These are phyloP conservation scores for Channa striata DNA, from an alignment of 2,797 vertebrate genomes.

Conservation along the genomic window DNA sequence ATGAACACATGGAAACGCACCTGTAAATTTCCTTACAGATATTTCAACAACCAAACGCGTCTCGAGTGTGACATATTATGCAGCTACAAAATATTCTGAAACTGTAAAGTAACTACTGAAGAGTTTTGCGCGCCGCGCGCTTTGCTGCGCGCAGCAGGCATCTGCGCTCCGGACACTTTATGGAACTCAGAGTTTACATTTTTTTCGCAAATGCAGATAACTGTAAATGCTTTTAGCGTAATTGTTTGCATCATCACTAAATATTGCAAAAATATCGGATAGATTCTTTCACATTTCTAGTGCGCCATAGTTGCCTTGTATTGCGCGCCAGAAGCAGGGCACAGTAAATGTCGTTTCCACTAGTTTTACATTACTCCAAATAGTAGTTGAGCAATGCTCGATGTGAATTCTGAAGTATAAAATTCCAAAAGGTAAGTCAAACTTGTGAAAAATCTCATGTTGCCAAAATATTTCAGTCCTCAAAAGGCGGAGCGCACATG, in stretches of 20 bases:
- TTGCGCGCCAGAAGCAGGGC: slow-evolving; percentile 20
- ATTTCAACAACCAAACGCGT: background rate
- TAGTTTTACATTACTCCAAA: slow-evolving; percentile 8
- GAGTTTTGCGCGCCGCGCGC: slow-evolving; percentile 53
- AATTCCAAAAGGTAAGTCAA: slow-evolving; percentile 26
- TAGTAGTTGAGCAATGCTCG: slow-evolving; percentile 6
- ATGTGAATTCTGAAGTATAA: background rate
- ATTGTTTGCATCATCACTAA: background rate
- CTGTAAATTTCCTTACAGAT: background rate
- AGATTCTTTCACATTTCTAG: background rate
- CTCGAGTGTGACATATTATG: background rate
- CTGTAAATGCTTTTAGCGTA: background rate
- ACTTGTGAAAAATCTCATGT: slow-evolving; percentile 18
- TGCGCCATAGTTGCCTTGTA: slow-evolving; percentile 20
- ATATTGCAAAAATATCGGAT: background rate
- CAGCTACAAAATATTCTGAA: background rate
- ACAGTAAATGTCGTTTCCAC: background rate
- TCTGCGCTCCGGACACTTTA: slow-evolving; percentile 12
- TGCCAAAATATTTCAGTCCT: slow-evolving; percentile 42
- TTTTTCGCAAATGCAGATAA: background rate
- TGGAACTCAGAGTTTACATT: background rate
- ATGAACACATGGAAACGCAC: slow-evolving; percentile 1
- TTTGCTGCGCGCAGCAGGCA: slow-evolving; percentile 48
- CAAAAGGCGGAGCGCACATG: slow-evolving; percentile 53
- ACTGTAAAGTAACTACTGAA: background rate